phyloP scores from a whole-genome alignment of 2,113 vertebrate genomes.

The Hyla sarda region DNA sequence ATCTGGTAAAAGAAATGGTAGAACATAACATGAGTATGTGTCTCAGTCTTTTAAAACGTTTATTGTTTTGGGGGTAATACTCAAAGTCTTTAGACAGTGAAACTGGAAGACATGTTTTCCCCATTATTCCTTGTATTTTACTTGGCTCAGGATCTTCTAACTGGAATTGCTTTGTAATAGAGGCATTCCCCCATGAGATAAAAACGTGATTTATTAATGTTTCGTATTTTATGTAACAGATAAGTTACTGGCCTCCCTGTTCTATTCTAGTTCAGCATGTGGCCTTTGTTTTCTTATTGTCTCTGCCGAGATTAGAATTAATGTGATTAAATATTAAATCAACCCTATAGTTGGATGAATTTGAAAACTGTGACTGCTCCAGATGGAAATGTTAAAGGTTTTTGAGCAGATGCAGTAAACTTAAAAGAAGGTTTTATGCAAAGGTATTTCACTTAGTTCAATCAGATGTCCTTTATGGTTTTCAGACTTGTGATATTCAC shows the following conservation, averaged over 20 bases:
- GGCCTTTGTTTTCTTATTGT: slow-evolving; percentile 62
- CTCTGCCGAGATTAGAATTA: slow-evolving; percentile 63
- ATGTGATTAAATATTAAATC: slow-evolving; percentile 64
- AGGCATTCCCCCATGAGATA: slow-evolving; percentile 67
- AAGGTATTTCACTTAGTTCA: not conserved
- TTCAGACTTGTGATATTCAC: not conserved
- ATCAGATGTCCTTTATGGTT: not conserved
- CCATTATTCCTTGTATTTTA: slow-evolving; percentile 66
- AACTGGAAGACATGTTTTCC: slow-evolving; percentile 66
- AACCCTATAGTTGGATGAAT: slow-evolving; percentile 61
- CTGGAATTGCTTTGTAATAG: slow-evolving; percentile 65
- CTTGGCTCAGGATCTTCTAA: slow-evolving; percentile 65
- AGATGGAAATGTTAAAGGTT: slow-evolving; percentile 62
- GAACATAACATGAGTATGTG: not conserved
- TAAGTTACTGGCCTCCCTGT: slow-evolving; percentile 60
- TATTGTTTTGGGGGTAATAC: slow-evolving; percentile 61
- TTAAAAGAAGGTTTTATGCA: slow-evolving; percentile 49
- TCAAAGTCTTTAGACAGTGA: slow-evolving; percentile 60
- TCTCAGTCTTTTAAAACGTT: slow-evolving; percentile 14
- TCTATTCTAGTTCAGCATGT: slow-evolving; percentile 61
- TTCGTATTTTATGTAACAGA: slow-evolving; percentile 67
- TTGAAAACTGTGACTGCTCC: slow-evolving; percentile 55
- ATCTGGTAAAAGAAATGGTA: not conserved
- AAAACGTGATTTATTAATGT: slow-evolving; percentile 72
- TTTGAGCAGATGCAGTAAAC: slow-evolving; percentile 52